Evolutionary conservation across 2,888 invertebrate genomes (phyloP).

Genomic region (Andrena bicolor): DNA sequence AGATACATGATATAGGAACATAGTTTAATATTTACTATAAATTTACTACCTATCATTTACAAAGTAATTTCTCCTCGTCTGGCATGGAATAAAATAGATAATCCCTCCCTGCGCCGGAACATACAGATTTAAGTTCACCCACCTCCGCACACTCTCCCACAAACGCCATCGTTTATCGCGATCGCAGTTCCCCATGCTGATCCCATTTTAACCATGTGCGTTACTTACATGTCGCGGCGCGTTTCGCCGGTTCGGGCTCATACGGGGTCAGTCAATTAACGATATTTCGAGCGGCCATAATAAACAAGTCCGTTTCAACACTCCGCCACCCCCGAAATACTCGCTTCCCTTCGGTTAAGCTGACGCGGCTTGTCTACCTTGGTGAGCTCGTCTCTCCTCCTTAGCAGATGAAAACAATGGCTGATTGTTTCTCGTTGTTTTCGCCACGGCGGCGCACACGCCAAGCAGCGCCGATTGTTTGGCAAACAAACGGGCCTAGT

Average conservation of each 20-base stretch:
- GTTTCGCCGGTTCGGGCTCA: constrained; percentile 15
- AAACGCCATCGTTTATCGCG: constrained; percentile 18
- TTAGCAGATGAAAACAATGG: constrained; percentile 48
- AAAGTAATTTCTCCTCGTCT: neutral
- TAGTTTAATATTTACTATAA: too few species aligned
- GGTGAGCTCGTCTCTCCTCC: constrained; percentile 34
- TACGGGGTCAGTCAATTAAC: constrained; percentile 53
- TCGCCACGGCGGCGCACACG: constrained; percentile 43
- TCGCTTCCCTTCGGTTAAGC: constrained; percentile 32
- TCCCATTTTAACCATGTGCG: constrained; percentile 31
- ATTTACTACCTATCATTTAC: too few species aligned
- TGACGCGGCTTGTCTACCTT: constrained; percentile 26
- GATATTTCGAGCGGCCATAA: constrained; percentile 51
- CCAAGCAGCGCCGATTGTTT: constrained; percentile 69
- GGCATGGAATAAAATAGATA: neutral
- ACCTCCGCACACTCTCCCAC: constrained; percentile 8
- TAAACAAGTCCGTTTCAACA: constrained; percentile 41
- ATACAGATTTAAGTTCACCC: neutral
- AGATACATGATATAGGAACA: too few species aligned
- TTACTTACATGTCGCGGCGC: constrained; percentile 11
- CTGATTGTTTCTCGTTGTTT: constrained; percentile 65
- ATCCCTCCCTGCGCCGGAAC: neutral
- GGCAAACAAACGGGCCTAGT: constrained; percentile 74
- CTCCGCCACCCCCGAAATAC: constrained; percentile 54
- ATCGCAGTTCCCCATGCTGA: constrained; percentile 31